Base-by-base conservation (phyloP, 1,140 invertebrate species). In the Drosophila asahinai region DNA sequence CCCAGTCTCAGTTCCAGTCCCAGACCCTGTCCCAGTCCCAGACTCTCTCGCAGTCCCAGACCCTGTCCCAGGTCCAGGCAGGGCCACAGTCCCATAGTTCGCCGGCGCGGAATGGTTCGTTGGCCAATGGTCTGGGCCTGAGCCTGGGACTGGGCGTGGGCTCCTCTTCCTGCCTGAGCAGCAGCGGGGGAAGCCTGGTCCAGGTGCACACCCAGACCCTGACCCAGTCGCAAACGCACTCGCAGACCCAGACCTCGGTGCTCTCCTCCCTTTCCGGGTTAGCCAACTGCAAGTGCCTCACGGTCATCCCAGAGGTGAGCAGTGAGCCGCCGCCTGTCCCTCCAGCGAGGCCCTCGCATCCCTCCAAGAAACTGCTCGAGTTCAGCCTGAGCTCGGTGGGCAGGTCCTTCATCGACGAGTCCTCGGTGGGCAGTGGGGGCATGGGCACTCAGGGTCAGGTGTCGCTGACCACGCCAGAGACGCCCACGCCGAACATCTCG, bases 81-180 rank as follows among this genome's bases (percentile, higher is more conserved):
- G 27, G 5, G 5, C 27, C 47, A 3, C 40, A 33, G 30, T 63
- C 61, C 25, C 65, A 30, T 22, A 89, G 76, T 93, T 96, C 96
- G 93, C 95, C 95, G 89, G 94, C 96, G 52, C 95, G 96, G 91
- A 96, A 96, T 17, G 84, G 84, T 3, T 89, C 84, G 15, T 49
- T 90, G 78, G 75, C 64, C 25, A 89, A 90, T 27, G 86, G 86
- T 2, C 76, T 82, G n/a, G 66, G 67, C 0, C 94, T 80, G 93
- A 95, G 91, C 1, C 6, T 94, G 94, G 77, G 91, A 0, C 6
- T 94, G 94, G 77, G 93, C 94, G 94, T 92, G 94, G 94, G 91
- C 93, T 91, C 92, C 19, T 81, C 73, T 61, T 79, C 77, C 51
- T 82, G 86, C 19, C 68, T 92, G 19, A 91, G 83, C 55, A 81